Evolutionary conservation across 2,888 invertebrate genomes (phyloP), one percentile per base, ranked within the genome.

Genomic region (Oligia strigilis): DNA sequence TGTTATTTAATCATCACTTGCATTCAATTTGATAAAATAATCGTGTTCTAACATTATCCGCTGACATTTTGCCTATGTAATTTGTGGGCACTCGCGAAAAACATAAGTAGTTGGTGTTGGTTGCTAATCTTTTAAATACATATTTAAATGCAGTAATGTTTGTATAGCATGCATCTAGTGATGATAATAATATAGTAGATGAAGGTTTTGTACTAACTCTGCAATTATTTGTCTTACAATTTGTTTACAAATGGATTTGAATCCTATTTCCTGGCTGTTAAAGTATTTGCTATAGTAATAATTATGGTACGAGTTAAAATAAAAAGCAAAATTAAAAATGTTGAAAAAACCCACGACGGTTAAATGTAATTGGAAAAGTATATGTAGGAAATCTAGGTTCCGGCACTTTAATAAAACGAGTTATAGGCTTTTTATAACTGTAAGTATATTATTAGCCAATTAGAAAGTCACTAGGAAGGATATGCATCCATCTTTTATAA

Each of bases 11-110:
- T 81, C 36, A 69, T 69, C 8, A 78, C 36, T 69, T 73, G 71
- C 78, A 85, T 87, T 81, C 65, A 78, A 75, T 76, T 64, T 86
- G 29, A 75, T 76, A 77, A 62, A 81, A 72, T 60, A 73, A 85
- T 77, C 58, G 49, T 74, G 46, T 52, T 29, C 65, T 66, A 46
- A 84, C 65, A 74, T 80, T 66, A 70, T 71, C 43, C 40, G 60
- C 60, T 4, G 43, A 13, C 58, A 62, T 66, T 77, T 77, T 29
- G 60, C 69, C n/a, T 58, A 72, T 67, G 58, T 70, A 81, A 81
- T 79, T 74, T 80, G 64, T 66, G n/a, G 6, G 40, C 58, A 75
- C 65, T 58, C 58, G 52, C 75, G 75, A 78, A 77, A 83, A 77
- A 74, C 19, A 72, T 17, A 43, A 9, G 43, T 43, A 46, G 0